Evolutionary conservation across 2,797 vertebrate species (phyloP).

Genomic region (Thunnus albacares): DNA sequence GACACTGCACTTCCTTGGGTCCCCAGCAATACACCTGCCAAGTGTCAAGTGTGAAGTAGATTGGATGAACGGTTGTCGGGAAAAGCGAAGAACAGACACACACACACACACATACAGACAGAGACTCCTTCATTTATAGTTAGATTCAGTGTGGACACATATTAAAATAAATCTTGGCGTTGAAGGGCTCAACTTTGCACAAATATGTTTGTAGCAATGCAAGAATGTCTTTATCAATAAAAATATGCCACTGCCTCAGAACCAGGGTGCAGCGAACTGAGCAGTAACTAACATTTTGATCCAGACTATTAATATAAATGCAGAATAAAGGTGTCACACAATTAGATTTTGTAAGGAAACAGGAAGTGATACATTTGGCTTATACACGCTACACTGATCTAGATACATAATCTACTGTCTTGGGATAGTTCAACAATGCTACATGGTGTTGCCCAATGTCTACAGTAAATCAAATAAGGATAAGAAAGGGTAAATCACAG

Average conservation of each 20-base stretch:
- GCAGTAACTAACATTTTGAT: background rate
- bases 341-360: background rate
- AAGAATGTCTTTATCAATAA: background rate
- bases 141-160: background rate
- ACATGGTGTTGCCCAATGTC: background rate
- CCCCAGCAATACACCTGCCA: too few species aligned
- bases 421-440: background rate
- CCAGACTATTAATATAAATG: too few species aligned
- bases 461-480: background rate
- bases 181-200: background rate
- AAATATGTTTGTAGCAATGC: background rate
- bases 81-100: too few species aligned
- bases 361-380: background rate
- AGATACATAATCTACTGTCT: background rate
- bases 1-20: too few species aligned
- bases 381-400: background rate
- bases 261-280: background rate
- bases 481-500: background rate
- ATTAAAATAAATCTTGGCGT: too few species aligned
- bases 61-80: too few species aligned
- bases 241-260: background rate
- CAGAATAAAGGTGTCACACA: too few species aligned
- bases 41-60: too few species aligned
- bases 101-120: too few species aligned
- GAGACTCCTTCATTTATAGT: too few species aligned